Base-by-base conservation (phyloP, 2,113 vertebrate genomes). In the Pomatorhinus ruficollis region DNA sequence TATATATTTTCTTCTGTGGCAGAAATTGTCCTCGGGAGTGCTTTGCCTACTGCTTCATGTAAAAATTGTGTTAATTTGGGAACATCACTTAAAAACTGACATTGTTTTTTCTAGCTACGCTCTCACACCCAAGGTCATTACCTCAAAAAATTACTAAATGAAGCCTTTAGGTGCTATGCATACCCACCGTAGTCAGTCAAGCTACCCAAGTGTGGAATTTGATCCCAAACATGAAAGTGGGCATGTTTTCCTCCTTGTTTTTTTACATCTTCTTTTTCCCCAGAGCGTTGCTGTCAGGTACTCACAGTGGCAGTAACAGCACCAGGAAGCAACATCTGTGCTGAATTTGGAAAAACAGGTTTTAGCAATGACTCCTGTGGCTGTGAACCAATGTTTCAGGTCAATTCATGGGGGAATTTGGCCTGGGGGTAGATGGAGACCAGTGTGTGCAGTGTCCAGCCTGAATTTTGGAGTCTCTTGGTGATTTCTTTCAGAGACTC, bases 231-330 rank as follows among this genome's bases (percentile, higher is more conserved):
- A 3, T 5, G 22, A 37, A n/a, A 1, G 2, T 1, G 8, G 31
- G 1, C 12, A 5, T 0, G 1, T 56, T 11, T 64, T 80, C 8
- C 37, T 77, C n/a, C 6, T 69, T 10, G 2, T 18, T 6, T 70
- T 70, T 88, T 31, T 50, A 18, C 27, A 12, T 49, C 8, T 47
- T 14, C 25, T 11, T 65, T 37, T 12, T 39, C 10, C 44, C 49
- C 31, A 3, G 23, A 16, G 5, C 1, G 0, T 20, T 54, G 31
- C 25, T 66, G 71, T 31, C 47, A 21, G 25, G 44, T 33, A 5
- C 20, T 40, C 14, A 8, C 31, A 50, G 39, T 1, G 7, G 30
- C 1, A 6, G 24, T 4, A 35, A 12, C 25, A 70, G 50, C 49
- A 17, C 27, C 11, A n/a, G 59, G 23, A 3, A 77, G 19, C 31